phyloP scores from a whole-genome alignment of 2,113 vertebrate genomes.

The Cinclus cinclus region DNA sequence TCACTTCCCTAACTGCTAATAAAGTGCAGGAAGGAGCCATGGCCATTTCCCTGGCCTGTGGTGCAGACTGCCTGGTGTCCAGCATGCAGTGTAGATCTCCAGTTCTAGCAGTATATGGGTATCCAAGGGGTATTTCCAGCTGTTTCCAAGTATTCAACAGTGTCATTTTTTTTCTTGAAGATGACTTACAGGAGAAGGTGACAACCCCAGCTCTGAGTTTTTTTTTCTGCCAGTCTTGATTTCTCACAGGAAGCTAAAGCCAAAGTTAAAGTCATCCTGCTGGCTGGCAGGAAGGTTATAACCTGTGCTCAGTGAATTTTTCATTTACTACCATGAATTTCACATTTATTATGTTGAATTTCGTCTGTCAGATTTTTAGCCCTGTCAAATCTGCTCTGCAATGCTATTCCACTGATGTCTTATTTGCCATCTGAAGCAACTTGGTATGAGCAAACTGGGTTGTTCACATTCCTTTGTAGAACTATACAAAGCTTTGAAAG shows the following conservation, averaged over 20 bases:
- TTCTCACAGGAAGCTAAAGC: background rate
- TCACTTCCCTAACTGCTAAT: background rate
- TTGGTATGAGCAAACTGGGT: background rate
- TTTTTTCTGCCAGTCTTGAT: background rate
- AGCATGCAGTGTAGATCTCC: background rate
- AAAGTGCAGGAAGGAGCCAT: background rate
- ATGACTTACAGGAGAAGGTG: background rate
- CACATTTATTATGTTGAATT: background rate
- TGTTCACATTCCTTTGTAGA: background rate
- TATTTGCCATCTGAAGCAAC: background rate
- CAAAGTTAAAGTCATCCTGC: background rate
- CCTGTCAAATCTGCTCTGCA: background rate
- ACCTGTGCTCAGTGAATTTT: background rate
- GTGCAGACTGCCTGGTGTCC: background rate
- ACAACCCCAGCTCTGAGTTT: background rate
- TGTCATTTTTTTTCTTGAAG: background rate
- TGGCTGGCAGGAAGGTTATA: background rate
- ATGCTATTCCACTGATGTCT: background rate
- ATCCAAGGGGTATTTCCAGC: background rate
- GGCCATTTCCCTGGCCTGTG: background rate
- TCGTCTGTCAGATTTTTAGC: background rate
- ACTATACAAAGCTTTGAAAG: background rate
- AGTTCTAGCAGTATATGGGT: background rate
- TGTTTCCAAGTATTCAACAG: background rate
- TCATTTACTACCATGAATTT: background rate